Conservation (phyloP, 2,113 vertebrate genomes). For the Lota lota region DNA sequence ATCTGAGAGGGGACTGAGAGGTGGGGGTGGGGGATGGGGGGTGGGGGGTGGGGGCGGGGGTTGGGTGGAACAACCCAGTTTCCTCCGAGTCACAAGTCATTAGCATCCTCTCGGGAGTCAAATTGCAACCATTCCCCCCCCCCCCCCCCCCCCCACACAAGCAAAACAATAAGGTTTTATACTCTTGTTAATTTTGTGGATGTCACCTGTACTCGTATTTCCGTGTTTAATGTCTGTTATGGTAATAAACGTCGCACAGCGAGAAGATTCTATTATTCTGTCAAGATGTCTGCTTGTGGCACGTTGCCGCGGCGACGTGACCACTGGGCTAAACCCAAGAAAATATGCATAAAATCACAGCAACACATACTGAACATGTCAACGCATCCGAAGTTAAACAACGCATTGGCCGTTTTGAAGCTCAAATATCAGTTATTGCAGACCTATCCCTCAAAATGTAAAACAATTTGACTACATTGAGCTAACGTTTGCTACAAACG, state of each 20-base stretch:
- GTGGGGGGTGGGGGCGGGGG: too few relatives aligned
- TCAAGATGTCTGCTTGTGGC: slow-evolving; percentile 58
- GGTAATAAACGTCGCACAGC: slow-evolving; percentile 66
- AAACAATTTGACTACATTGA: too few relatives aligned
- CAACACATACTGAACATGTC: slow-evolving; percentile 7
- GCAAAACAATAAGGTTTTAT: slow-evolving; percentile 68
- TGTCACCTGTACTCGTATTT: slow-evolving; percentile 71
- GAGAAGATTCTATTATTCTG: slow-evolving; percentile 65
- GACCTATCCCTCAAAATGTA: too few relatives aligned
- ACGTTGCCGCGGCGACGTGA: slow-evolving; percentile 43
- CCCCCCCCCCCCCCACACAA: slow-evolving; percentile 35
- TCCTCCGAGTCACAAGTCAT: slow-evolving; percentile 74
- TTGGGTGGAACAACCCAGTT: slow-evolving; percentile 54
- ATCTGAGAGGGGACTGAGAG: slow-evolving; percentile 48
- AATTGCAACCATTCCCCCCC: slow-evolving; percentile 48
- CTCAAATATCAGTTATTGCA: too few relatives aligned
- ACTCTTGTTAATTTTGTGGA: slow-evolving; percentile 73
- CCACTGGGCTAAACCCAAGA: slow-evolving; percentile 50
- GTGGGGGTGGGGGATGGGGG: too few relatives aligned
- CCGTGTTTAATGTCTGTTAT: slow-evolving; percentile 67
- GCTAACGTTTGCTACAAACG: not conserved
- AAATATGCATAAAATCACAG: slow-evolving; percentile 36
- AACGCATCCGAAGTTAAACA: too few relatives aligned
- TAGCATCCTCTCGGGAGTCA: slow-evolving; percentile 69
- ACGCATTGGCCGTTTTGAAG: too few relatives aligned